Evolutionary conservation across 23 tunicate genomes (phyloP), one percentile per base, ranked within the genome.

Genomic region (Trididemnum miniatum): DNA sequence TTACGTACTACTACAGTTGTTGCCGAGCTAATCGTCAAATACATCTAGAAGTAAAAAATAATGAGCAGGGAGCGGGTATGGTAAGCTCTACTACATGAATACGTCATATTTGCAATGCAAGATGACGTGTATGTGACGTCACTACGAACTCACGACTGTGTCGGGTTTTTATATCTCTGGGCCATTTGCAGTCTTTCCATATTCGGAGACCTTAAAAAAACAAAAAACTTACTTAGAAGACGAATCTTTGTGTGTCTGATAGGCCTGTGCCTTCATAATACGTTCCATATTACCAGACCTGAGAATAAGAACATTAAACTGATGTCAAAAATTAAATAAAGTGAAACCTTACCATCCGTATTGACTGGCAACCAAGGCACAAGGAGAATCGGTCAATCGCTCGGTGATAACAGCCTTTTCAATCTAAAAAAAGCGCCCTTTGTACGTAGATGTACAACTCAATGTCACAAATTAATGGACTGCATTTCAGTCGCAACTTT

Each of bases 271-370:
- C 57, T 87, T 88, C 99, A 96, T 96, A 35, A 96, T 96, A 39
- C 99, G 87, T 44, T 96, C 97, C 99, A 96, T 96, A 87, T 96
- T 96, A 35, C 97, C 99, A 74, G 99, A 96, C 98, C 98, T 93
- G 62, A 49, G 27, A 35, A 37, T 3, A 24, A 69, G n/a, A 3
- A 44, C 54, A 7, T 7, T 7, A 44, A 44, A 9, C 54, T 44
- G 54, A 44, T 44, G 54, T 44, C 9, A 44, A 44, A 9, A 44
- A 44, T 44, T 7, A 44, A 44, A 44, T 44, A 44, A 44, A 15
- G 54, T 7, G 9, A 15, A 44, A 44, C 15, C 78, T 72, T 80
- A 93, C 99, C 99, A 96, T 91, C 99, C 99, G 71, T 96, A 96
- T 75, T 91, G 97, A 44, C 97, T 91, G 37, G 99, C 97, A 52